Base-by-base conservation (phyloP, 2,888 invertebrate genomes). In the Xestoiulus laeticollis region DNA sequence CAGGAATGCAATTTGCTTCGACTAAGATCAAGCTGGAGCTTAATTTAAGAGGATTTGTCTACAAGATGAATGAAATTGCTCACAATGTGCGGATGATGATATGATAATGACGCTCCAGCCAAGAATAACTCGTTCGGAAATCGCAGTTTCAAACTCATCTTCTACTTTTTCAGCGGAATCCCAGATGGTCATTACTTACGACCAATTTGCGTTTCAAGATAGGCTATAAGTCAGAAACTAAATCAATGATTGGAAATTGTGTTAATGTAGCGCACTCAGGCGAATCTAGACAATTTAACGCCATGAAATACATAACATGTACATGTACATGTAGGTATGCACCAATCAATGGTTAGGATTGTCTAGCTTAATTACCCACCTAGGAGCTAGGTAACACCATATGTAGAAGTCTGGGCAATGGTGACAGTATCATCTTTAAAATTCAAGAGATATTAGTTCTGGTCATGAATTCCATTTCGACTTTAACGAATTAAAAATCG, bases 21-120 rank as follows among this genome's bases (percentile, higher is more conserved):
- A 59, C 59, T 59, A 59, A 59, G 59, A 59, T 59, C 59, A 59
- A 59, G 59, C 59, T 59, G 59, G n/a, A 59, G 59, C 59, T 59
- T 59, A 59, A 59, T 59, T 59, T 59, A 59, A 59, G 59, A 59
- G 59, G 59, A 59, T 59, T 59, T 59, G 4, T n/a, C 59, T 4
- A 5, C 3, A 14, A 59, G 59, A 59, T 59, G 59, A 59, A 59
- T 59, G 59, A 59, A 59, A 59, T 59, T 59, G 59, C n/a, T 19
- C 59, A 59, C 59, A 59, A 59, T 59, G 59, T 59, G 59, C 59
- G 59, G 59, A 59, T 59, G 59, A 59, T 59, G 59, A 59, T 59
- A 59, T 59, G 59, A 59, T 59, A 59, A 59, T 59, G 59, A 59
- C 59, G 59, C 59, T 59, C n/a, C n/a, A 1, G 59, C 59, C 59